Conservation (phyloP, 2,888 invertebrate genomes). For the Heliconius aoede region DNA sequence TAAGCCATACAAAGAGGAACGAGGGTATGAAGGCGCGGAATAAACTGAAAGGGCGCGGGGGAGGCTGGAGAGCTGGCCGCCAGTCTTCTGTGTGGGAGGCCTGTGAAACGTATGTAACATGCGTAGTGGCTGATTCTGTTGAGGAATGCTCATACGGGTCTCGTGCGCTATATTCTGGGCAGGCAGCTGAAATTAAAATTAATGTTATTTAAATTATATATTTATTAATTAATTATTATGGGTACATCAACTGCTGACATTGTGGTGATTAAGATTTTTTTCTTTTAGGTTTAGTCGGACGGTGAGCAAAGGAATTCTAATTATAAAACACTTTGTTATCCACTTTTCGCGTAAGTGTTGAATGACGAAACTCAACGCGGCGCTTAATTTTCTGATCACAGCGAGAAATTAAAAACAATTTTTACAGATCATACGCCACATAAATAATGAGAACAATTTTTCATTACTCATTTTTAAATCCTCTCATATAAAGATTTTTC, state of each 20-base stretch:
- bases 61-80: constrained; percentile 57
- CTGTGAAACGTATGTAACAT: constrained; percentile 69
- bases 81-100: constrained; percentile 49
- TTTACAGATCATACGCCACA: too few species aligned
- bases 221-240: background rate
- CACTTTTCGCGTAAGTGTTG: too few species aligned
- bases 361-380: too few species aligned
- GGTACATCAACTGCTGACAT: background rate
- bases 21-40: constrained; percentile 90
- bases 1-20: constrained; percentile 88
- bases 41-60: constrained; percentile 82
- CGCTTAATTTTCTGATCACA: too few species aligned
- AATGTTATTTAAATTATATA: background rate
- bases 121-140: constrained; percentile 88
- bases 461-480: too few species aligned
- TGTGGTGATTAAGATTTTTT: background rate
- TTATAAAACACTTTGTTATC: too few species aligned
- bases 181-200: constrained; percentile 55
- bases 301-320: too few species aligned
- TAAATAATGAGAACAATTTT: too few species aligned
- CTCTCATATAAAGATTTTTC: too few species aligned
- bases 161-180: constrained; percentile 86
- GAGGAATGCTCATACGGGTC: constrained; percentile 91
- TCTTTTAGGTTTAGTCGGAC: too few species aligned
- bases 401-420: too few species aligned